Evolutionary conservation across 2,113 vertebrate species (phyloP).

Genomic region (Benitochromis conjunctus): DNA sequence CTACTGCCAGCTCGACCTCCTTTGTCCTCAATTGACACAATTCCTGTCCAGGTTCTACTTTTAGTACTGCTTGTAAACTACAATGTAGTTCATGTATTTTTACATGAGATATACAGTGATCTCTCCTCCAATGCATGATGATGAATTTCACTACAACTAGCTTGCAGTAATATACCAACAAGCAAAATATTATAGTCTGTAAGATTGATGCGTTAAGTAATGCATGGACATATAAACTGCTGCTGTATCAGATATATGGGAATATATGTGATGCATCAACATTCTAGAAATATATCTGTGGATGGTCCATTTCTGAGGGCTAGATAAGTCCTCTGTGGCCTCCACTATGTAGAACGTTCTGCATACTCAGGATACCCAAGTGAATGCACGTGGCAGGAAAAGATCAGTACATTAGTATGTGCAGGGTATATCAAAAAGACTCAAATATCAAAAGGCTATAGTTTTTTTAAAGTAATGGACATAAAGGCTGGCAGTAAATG

Average conservation of each 20-base stretch:
- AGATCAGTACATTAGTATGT: not conserved
- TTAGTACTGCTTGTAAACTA: slow-evolving; percentile 30
- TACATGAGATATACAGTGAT: not conserved
- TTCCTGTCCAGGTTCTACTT: slow-evolving; percentile 51
- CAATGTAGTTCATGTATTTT: not conserved
- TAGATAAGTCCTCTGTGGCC: not conserved
- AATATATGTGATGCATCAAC: not conserved
- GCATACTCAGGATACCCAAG: not conserved
- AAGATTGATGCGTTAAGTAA: not conserved
- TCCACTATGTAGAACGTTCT: not conserved
- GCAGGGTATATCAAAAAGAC: not conserved
- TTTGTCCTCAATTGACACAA: slow-evolving; percentile 62
- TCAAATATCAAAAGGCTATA: not conserved
- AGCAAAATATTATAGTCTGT: not conserved
- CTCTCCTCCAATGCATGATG: not conserved
- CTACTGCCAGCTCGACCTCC: slow-evolving; percentile 46
- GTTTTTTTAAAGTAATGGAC: not conserved
- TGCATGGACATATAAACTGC: not conserved
- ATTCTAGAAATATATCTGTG: not conserved
- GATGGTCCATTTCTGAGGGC: not conserved
- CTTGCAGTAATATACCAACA: not conserved
- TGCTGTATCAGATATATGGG: not conserved
- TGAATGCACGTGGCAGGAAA: not conserved
- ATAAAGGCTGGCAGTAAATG: not conserved
- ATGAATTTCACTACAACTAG: not conserved